Conservation (phyloP, 1,140 invertebrate species). For the Neotoxoptera formosana region DNA sequence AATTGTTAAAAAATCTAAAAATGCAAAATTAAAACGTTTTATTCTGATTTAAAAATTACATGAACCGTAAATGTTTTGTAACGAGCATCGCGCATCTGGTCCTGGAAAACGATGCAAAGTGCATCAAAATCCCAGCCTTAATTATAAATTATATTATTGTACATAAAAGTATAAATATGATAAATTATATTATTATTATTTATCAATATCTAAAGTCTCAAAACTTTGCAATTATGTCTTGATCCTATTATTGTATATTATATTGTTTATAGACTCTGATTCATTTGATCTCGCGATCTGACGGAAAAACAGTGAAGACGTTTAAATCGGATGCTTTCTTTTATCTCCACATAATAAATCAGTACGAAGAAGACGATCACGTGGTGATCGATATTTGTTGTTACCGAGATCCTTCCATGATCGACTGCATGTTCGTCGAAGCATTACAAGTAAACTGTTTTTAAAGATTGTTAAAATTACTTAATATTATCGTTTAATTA, state of each 20-base stretch:
- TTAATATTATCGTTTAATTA: not conserved
- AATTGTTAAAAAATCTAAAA: too few relatives aligned
- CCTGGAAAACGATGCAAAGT: too few relatives aligned
- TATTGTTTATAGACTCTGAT: conserved; percentile 73
- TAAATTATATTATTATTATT: not conserved
- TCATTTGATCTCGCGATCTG: conserved; percentile 73
- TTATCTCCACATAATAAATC: conserved; percentile 89
- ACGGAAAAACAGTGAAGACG: conserved; percentile 69
- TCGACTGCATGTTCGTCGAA: conserved; percentile 86
- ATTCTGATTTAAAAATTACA: too few relatives aligned
- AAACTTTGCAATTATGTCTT: not conserved
- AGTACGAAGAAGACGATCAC: conserved; percentile 75
- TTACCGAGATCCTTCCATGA: conserved; percentile 81
- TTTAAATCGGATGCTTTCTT: conserved; percentile 80
- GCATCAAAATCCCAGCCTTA: too few relatives aligned
- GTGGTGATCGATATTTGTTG: conserved; percentile 82
- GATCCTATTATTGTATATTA: not conserved
- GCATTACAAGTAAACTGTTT: conserved; percentile 72
- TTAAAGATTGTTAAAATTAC: not conserved
- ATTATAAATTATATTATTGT: too few relatives aligned
- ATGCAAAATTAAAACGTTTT: too few relatives aligned
- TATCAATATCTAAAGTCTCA: not conserved
- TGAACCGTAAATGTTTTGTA: too few relatives aligned
- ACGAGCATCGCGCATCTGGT: too few relatives aligned
- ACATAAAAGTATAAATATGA: not conserved